Percentiles rank a stretch among this genome's conserved stretches.
phyloP scores from a whole-genome alignment of 2,797 vertebrate genomes.

The Lagocephalus sceleratus region DNA sequence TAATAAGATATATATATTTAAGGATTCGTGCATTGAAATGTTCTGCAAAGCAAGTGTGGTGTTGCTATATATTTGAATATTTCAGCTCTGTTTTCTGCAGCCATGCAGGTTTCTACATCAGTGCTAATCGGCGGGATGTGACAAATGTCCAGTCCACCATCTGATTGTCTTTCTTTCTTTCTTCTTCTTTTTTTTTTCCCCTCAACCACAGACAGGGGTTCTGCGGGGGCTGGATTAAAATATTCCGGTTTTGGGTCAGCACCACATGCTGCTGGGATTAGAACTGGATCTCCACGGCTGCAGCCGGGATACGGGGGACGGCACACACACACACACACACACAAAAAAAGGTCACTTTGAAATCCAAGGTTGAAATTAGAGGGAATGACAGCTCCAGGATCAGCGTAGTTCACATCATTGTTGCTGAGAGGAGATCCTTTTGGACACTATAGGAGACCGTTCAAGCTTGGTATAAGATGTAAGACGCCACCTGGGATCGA shows the following conservation, averaged over 20 bases:
- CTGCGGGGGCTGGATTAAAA: not conserved
- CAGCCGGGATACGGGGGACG: slow-evolving; percentile 12
- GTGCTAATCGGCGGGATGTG: not conserved
- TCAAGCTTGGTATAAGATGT: too few relatives aligned
- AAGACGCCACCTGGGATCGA: too few relatives aligned
- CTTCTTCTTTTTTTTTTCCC: not conserved
- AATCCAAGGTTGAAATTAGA: slow-evolving; percentile 11
- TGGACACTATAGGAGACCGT: too few relatives aligned
- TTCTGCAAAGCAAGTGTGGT: not conserved
- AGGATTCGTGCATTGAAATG: not conserved
- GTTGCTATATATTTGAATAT: too few relatives aligned
- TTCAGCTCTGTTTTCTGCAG: too few relatives aligned
- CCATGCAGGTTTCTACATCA: too few relatives aligned
- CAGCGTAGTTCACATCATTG: too few relatives aligned
- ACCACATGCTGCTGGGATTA: not conserved
- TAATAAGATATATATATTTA: too few relatives aligned
- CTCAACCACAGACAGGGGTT: slow-evolving; percentile 13
- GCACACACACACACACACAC: too few relatives aligned
- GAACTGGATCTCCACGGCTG: slow-evolving; percentile 4
- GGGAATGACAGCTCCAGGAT: too few relatives aligned
- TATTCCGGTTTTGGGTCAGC: not conserved
- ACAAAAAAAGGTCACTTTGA: slow-evolving; percentile 17
- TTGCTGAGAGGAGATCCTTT: too few relatives aligned
- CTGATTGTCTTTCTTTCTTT: slow-evolving; percentile 2
- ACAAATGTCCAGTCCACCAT: slow-evolving; percentile 1